Conservation (phyloP, 2,888 invertebrate species). For the Sipha maydis region DNA sequence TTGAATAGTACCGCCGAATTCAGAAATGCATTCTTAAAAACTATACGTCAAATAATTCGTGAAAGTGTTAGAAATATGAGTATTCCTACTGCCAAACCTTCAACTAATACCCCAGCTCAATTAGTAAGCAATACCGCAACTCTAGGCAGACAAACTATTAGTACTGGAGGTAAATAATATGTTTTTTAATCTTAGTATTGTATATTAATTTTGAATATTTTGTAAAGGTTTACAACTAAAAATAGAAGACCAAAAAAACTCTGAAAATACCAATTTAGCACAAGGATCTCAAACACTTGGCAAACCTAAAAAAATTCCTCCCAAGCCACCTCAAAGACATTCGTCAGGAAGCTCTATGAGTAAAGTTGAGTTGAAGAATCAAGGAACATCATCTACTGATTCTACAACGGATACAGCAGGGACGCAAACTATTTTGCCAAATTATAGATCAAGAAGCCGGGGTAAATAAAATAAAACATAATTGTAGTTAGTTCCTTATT, state of each 20-base stretch:
- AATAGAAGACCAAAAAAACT: conserved; percentile 46
- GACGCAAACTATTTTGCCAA: conserved; percentile 54
- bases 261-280: conserved; percentile 69
- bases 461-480: conserved; percentile 27
- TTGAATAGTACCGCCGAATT: conserved; percentile 87
- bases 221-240: conserved; percentile 26
- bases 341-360: conserved; percentile 85
- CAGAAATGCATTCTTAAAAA: conserved; percentile 95
- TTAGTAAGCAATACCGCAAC: conserved; percentile 64
- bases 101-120: conserved; percentile 63
- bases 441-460: conserved; percentile 42
- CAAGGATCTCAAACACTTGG: conserved; percentile 84
- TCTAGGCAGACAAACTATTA: conserved; percentile 63
- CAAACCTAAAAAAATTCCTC: conserved; percentile 79
- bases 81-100: conserved; percentile 81
- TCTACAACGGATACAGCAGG: conserved; percentile 56
- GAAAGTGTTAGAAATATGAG: conserved; percentile 98
- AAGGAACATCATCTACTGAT: conserved; percentile 57
- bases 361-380: conserved; percentile 46
- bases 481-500: neutral
- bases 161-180: conserved; percentile 38
- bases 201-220: neutral
- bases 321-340: conserved; percentile 80
- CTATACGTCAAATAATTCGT: conserved; percentile 95
- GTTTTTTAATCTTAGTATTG: neutral